Percentiles rank a stretch among this genome's conserved stretches.
Conservation (phyloP, 2,797 vertebrate species). For the Hydrophis major region DNA sequence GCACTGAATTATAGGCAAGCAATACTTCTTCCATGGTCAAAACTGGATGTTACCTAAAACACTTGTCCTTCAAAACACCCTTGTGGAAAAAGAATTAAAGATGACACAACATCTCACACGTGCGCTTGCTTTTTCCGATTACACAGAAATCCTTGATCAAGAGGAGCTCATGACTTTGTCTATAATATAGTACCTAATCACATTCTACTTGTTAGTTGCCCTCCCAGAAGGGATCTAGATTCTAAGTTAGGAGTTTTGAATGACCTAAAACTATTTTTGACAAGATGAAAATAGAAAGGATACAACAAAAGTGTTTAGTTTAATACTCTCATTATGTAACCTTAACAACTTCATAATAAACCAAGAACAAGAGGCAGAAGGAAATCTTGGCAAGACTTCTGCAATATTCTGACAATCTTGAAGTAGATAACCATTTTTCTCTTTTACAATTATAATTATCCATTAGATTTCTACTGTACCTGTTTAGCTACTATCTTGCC, state of each 20-base stretch:
- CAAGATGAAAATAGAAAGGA: conserved; percentile 57
- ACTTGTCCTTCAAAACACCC: background rate
- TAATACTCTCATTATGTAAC: conserved; percentile 49
- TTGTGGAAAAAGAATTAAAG: background rate
- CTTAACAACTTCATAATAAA: conserved; percentile 46
- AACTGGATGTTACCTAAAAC: background rate
- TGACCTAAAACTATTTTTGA: conserved; percentile 61
- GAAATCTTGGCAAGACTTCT: background rate
- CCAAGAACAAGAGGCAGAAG: conserved; percentile 36
- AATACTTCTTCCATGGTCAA: background rate
- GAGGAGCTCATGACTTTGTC: background rate
- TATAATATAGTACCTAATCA: background rate
- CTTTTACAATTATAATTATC: background rate
- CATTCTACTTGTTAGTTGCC: conserved; percentile 35
- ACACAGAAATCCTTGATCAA: background rate
- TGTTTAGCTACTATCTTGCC: background rate
- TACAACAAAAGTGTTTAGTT: conserved; percentile 42
- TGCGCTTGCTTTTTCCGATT: background rate
- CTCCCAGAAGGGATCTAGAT: conserved; percentile 42
- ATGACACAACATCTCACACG: background rate
- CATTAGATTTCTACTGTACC: background rate
- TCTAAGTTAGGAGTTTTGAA: conserved; percentile 54
- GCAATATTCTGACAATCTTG: background rate
- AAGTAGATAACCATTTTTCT: conserved; percentile 7
- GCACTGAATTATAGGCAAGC: background rate